phyloP scores from a whole-genome alignment of 1,140 invertebrate genomes.

The Prorops nasuta region DNA sequence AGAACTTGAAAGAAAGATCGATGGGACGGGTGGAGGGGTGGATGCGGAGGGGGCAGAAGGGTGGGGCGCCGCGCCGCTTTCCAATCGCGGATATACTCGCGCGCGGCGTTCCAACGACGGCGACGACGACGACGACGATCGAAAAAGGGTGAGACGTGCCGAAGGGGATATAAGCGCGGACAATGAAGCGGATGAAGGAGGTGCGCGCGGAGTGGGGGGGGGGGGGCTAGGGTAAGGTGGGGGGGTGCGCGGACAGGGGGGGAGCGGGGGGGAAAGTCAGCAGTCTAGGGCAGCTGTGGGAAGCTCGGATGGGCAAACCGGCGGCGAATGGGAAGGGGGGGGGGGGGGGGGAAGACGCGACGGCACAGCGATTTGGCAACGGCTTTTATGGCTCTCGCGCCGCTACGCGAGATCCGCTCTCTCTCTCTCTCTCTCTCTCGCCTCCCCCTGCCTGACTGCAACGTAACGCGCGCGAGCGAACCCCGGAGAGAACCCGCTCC shows the following conservation, averaged over 20 bases:
- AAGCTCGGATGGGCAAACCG: conserved; percentile 12
- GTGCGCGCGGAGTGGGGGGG: conserved; percentile 20
- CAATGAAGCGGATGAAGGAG: conserved; percentile 35
- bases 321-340: conserved; percentile 8
- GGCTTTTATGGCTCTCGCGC: conserved; percentile 48
- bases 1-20: conserved; percentile 5
- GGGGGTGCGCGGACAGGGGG: conserved; percentile 7
- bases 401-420: conserved; percentile 23
- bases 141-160: conserved; percentile 49
- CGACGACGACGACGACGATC: conserved; percentile 34
- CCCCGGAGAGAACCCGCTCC: too few species aligned
- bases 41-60: conserved; percentile 10
- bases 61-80: conserved; percentile 38
- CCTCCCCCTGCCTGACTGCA: too few species aligned
- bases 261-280: conserved; percentile 19
- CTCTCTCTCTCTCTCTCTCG: neutral
- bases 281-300: conserved; percentile 13
- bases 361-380: conserved; percentile 47
- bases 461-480: neutral
- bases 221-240: neutral
- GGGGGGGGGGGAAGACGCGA: conserved; percentile 13
- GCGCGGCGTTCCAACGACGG: conserved; percentile 26
- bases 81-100: conserved; percentile 37
- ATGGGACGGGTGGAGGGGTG: conserved; percentile 21
- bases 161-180: conserved; percentile 42